A percentile compares a stretch with the other conserved stretches of the same genome.
phyloP scores from a whole-genome alignment of 2,797 vertebrate species.

The Phrynocephalus vlangalii region DNA sequence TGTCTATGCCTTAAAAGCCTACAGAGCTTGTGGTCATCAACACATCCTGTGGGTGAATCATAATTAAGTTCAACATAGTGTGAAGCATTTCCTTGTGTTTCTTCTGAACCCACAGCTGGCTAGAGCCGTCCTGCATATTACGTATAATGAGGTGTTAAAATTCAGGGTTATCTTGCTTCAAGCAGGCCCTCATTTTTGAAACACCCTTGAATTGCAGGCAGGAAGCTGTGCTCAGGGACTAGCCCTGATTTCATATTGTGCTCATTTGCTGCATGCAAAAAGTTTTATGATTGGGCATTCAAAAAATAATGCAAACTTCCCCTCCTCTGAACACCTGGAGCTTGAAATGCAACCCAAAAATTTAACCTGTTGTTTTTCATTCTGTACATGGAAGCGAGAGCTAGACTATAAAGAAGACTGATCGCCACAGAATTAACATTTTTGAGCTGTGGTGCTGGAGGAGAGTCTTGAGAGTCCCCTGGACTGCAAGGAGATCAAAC shows the following conservation, averaged over 20 bases:
- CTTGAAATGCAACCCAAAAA: not conserved
- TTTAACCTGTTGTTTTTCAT: too few species aligned
- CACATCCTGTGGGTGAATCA: not conserved
- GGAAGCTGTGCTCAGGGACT: not conserved
- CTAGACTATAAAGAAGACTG: too few species aligned
- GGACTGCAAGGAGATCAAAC: too few species aligned
- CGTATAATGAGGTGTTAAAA: not conserved
- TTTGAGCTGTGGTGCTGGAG: too few species aligned
- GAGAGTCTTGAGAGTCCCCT: too few species aligned
- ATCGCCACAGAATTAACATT: too few species aligned
- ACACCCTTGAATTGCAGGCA: too few species aligned
- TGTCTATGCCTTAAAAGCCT: slow-evolving; percentile 1
- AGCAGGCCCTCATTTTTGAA: not conserved
- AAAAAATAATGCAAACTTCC: not conserved
- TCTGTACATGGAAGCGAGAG: too few species aligned
- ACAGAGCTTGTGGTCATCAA: not conserved
- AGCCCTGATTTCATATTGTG: not conserved
- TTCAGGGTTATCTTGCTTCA: too few species aligned
- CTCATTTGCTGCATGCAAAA: not conserved
- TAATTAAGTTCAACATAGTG: not conserved
- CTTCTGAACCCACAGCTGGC: not conserved
- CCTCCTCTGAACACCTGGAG: not conserved
- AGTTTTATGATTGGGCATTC: not conserved
- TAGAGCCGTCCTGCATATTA: not conserved
- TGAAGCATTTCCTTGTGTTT: not conserved